Evolutionary conservation across 2,888 invertebrate species (phyloP).

Genomic region (Tholera decimalis): DNA sequence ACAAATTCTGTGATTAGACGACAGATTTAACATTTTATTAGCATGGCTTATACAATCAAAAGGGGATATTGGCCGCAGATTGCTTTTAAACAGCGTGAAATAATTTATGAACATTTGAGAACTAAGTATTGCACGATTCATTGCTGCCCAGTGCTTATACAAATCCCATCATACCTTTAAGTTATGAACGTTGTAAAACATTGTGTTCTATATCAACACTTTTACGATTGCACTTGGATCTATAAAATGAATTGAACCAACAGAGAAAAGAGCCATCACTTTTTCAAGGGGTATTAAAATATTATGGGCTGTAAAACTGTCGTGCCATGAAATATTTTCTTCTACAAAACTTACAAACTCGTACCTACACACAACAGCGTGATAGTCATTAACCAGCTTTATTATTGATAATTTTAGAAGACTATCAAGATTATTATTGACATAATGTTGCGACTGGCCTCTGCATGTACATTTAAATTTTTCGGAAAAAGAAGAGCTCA

Average conservation of each 20-base stretch:
- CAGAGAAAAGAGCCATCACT: not conserved
- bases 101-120: constrained; percentile 40
- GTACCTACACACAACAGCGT: too few species aligned
- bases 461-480: too few species aligned
- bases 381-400: too few species aligned
- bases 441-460: too few species aligned
- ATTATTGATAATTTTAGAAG: too few species aligned
- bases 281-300: not conserved
- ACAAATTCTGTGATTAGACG: constrained; percentile 10
- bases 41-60: constrained; percentile 30
- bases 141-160: constrained; percentile 4
- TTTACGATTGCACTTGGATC: not conserved
- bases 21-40: constrained; percentile 36
- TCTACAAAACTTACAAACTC: not conserved
- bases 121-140: not conserved
- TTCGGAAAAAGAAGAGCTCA: too few species aligned
- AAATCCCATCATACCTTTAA: constrained; percentile 7
- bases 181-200: constrained; percentile 11
- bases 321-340: not conserved
- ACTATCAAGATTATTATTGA: too few species aligned
- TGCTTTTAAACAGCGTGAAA: constrained; percentile 41
- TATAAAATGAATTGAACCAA: constrained; percentile 4
- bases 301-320: constrained; percentile 3
- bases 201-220: not conserved
- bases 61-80: constrained; percentile 10